A percentile compares a stretch with the other conserved stretches of the same genome.
Conservation (phyloP, 2,113 vertebrate species). For the Casuarius casuarius region DNA sequence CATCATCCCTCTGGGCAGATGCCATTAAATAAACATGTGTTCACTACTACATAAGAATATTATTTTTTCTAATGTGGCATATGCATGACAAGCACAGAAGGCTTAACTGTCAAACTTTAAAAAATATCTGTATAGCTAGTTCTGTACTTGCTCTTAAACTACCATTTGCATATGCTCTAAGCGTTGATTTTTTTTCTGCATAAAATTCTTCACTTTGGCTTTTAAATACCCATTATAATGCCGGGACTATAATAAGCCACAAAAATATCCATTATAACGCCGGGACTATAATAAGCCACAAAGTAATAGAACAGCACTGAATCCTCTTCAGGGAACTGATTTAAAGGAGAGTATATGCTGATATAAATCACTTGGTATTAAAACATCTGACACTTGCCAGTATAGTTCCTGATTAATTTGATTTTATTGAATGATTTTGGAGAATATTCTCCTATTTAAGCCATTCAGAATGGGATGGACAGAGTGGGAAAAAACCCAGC, state of each 20-base stretch:
- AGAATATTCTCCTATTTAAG: background rate
- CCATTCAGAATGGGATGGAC: background rate
- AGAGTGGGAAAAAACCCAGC: background rate
- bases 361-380: background rate
- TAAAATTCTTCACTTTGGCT: constrained; percentile 30
- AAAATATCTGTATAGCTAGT: constrained; percentile 63
- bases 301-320: background rate
- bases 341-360: background rate
- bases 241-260: background rate
- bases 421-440: background rate
- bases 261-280: background rate
- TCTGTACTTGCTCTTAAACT: constrained; percentile 42
- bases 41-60: constrained; percentile 66
- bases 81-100: constrained; percentile 70
- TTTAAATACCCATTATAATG: constrained; percentile 11
- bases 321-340: background rate
- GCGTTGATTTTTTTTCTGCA: constrained; percentile 49
- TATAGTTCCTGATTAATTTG: background rate
- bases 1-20: constrained; percentile 70
- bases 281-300: background rate
- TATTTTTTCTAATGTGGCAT: constrained; percentile 71
- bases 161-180: constrained; percentile 35
- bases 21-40: constrained; percentile 77
- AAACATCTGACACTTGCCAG: background rate
- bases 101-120: constrained; percentile 65